Evolutionary conservation across 2,113 vertebrate genomes (phyloP).

Genomic region (Nibea albiflora): DNA sequence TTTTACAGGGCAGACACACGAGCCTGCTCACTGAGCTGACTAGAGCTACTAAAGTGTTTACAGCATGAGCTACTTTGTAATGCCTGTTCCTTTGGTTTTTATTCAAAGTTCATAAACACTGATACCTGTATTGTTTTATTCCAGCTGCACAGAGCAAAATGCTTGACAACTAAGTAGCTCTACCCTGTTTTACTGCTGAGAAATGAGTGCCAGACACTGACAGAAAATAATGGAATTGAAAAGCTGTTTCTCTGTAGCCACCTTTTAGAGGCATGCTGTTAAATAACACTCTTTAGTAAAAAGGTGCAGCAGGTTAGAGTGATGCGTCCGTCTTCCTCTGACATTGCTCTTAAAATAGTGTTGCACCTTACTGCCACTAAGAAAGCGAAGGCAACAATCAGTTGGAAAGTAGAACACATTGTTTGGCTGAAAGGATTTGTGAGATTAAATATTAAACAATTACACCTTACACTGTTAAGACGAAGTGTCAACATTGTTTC

Average conservation of each 20-base stretch:
- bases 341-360: background rate
- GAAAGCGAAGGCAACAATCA: background rate
- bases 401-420: background rate
- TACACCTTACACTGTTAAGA: background rate
- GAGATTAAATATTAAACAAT: too few species aligned
- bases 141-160: background rate
- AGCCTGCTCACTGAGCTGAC: background rate
- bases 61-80: background rate
- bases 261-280: constrained; percentile 1
- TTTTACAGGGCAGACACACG: background rate
- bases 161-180: background rate
- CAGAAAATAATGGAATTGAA: background rate
- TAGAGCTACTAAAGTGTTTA: too few species aligned
- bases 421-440: background rate
- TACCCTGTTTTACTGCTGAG: background rate
- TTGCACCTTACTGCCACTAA: background rate
- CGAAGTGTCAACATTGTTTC: background rate
- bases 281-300: background rate
- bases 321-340: background rate
- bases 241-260: background rate
- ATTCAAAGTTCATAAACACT: background rate
- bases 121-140: background rate
- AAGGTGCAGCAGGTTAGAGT: background rate
- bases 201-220: too few species aligned
- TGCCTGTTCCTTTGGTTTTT: background rate